Evolutionary conservation across 2,888 invertebrate species (phyloP), one percentile per base, ranked within the genome.

Genomic region (Cyaniris semiargus): DNA sequence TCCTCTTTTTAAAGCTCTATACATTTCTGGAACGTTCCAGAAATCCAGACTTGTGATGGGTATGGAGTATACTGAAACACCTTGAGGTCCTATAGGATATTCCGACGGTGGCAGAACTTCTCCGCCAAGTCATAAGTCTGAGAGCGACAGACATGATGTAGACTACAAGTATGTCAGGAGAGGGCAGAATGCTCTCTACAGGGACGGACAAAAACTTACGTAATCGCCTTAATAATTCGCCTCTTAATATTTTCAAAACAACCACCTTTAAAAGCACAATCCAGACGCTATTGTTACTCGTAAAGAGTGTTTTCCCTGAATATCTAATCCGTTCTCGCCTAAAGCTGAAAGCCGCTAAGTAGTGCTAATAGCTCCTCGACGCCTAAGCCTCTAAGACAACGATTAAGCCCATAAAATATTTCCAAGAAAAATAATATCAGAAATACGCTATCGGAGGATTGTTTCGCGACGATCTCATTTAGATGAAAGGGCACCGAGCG

Each of bases 341-440:
- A 10, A 23, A 60, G 60, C 60, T 60, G 23, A 58, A 58, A 21
- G n/a, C 5, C 23, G 23, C 23, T 58, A 58, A 58, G 60, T n/a
- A 60, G 60, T 13, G 60, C 23, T 60, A 60, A 60, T 60, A 60
- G 23, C 23, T 23, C 10, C 60, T 60, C 23, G 8, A 60, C 23
- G 13, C 21, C 13, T 1, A 13, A 23, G 60, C 60, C 60, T 23
- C 23, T 23, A 21, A 23, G 4, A 60, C 60, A 13, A 4, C 13
- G 23, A 23, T 60, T n/a, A 58, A 58, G 60, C 60, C 23, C 23
- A 60, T 27, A 13, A 60, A 60, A 60, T 60, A 60, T 60, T 60
- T 60, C 4, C 60, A 23, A 60, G 60, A 27, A 21, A 60, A 60
- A 60, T 13, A 60, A 60, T 60, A 60, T 23, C 60, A 60, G 60